Evolutionary conservation across 2,113 vertebrate species (phyloP).

Genomic region (Vicugna pacos): DNA sequence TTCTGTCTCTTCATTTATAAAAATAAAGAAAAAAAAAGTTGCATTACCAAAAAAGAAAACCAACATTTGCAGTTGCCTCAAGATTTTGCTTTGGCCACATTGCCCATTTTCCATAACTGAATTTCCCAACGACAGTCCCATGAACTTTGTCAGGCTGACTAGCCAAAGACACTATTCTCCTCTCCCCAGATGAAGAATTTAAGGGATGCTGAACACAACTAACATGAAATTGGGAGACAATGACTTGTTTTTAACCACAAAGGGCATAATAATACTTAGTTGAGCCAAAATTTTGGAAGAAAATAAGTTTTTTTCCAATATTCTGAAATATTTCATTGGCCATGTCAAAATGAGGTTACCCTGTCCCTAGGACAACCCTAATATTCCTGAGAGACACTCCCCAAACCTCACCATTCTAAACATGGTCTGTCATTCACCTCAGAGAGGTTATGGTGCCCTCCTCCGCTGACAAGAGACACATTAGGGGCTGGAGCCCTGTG

Average conservation of each 20-base stretch:
- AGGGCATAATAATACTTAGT: conserved; percentile 50
- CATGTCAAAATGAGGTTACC: conserved; percentile 59
- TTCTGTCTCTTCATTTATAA: conserved; percentile 17
- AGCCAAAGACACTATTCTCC: conserved; percentile 41
- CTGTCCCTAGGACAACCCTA: conserved; percentile 30
- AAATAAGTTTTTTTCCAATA: conserved; percentile 65
- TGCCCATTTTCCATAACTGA: conserved; percentile 43
- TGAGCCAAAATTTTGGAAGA: conserved; percentile 58
- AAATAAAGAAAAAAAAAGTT: background rate
- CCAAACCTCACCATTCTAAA: background rate
- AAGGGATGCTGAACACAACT: conserved; percentile 47
- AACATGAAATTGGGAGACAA: conserved; percentile 53
- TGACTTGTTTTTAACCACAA: conserved; percentile 71
- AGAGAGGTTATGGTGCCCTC: background rate
- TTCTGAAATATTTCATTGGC: conserved; percentile 48
- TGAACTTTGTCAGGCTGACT: conserved; percentile 55
- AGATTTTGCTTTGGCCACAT: conserved; percentile 44
- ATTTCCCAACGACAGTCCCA: conserved; percentile 44
- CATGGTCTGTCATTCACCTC: background rate
- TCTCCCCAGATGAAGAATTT: conserved; percentile 7
- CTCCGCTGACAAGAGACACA: background rate
- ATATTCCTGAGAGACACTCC: background rate
- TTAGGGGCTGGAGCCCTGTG: background rate
- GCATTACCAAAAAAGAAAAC: conserved; percentile 40
- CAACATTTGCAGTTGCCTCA: conserved; percentile 54